Base-by-base conservation (phyloP, 2,113 vertebrate species). In the Dissostichus mawsoni region DNA sequence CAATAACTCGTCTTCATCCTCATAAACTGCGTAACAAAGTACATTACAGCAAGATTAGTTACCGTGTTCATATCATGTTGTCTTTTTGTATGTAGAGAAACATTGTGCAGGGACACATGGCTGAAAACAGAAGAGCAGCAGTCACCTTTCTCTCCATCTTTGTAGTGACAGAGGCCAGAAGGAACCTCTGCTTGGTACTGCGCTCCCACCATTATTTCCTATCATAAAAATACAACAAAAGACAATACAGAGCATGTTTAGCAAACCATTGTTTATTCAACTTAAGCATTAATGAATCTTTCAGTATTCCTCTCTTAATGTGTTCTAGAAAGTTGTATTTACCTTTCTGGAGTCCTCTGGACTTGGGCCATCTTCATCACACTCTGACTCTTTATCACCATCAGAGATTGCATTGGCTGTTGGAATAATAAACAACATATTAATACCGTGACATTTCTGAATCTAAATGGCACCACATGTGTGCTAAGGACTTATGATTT, bases 191-290 rank as follows among this genome's bases (percentile, higher is more conserved):
- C 98, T 91, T 99, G 98, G 78, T 98, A 97, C n/a, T 98, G 94
- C 20, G 95, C 94, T 61, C 98, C 98, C 67, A 99, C 95, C 98
- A 98, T 99, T 94, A 99, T 99, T 95, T 99, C 98, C 98, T 99
- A 75, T 12, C 12, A 50, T 9, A n/a, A 57, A 61, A 59, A 25
- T 2, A 11, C 55, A 61, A 78, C 11, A 55, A 11, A 16, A 23
- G 0, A 71, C 0, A 56, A 55, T 7, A 41, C 8, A 66, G 0
- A 56, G 0, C 4, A 74, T 9, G 4, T 48, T 78, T 52, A 69
- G 4, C 4, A n/a, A 76, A 73, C 8, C 0, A 17, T 1, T 20
- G 33, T 5, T 36, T 3, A 76, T 18, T 36, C 20, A 59, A 12
- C 11, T 20, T 17, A 13, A 71, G 63, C 48, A 23, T 68, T 52